phyloP scores from a whole-genome alignment of 2,888 invertebrate genomes.

The Ryuthela nishihirai region DNA sequence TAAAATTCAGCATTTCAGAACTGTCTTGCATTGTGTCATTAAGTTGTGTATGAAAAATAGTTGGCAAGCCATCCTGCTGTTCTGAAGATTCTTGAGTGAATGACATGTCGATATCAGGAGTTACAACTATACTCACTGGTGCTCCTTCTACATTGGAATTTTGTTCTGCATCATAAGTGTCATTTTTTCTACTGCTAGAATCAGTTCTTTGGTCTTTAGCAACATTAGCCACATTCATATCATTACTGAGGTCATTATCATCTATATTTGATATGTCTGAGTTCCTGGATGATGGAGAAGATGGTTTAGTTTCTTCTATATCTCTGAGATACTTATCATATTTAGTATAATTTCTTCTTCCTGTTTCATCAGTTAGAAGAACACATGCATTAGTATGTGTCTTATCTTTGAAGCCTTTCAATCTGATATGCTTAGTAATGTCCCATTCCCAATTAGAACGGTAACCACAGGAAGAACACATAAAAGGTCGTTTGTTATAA shows the following conservation, averaged over 20 bases:
- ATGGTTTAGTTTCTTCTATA: slow-evolving; percentile 5
- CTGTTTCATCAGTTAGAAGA: slow-evolving; percentile 83
- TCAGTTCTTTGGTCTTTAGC: slow-evolving; percentile 1
- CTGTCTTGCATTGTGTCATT: not conserved
- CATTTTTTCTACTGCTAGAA: slow-evolving; percentile 1
- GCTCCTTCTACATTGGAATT: slow-evolving; percentile 24
- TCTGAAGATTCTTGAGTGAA: not conserved
- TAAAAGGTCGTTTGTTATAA: slow-evolving; percentile 84
- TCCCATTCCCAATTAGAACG: slow-evolving; percentile 97
- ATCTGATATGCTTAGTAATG: slow-evolving; percentile 89
- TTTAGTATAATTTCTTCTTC: slow-evolving; percentile 84
- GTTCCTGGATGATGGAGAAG: not conserved
- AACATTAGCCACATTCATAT: not conserved
- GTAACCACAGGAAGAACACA: slow-evolving; percentile 89
- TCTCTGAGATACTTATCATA: slow-evolving; percentile 69
- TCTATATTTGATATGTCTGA: too few relatives aligned
- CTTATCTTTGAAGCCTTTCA: slow-evolving; percentile 74
- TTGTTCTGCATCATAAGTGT: slow-evolving; percentile 27
- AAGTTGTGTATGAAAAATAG: not conserved
- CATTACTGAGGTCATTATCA: not conserved
- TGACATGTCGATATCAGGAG: slow-evolving; percentile 36
- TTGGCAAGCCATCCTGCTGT: not conserved
- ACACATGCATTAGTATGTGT: slow-evolving; percentile 68
- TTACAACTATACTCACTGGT: slow-evolving; percentile 39
- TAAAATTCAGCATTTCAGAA: not conserved